These are phyloP conservation scores for Platerodrilus igneus DNA, from an alignment of 2,888 invertebrate species.

Conservation along the genomic window DNA sequence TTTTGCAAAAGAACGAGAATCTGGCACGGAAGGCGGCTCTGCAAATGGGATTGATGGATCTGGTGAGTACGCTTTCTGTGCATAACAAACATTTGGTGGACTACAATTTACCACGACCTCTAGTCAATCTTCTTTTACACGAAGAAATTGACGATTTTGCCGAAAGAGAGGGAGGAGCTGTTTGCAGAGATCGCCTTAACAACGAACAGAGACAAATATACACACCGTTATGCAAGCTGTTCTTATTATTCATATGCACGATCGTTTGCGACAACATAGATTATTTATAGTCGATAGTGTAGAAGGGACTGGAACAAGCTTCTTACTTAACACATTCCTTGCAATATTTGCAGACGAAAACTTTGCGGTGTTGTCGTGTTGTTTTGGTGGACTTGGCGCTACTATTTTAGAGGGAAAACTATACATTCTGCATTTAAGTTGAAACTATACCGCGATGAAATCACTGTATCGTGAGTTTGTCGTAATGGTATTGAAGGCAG, in stretches of 20 bases:
- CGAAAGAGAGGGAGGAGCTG: too few species aligned
- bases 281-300: conserved; percentile 38
- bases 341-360: conserved; percentile 18
- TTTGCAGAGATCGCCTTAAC: not conserved
- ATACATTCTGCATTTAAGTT: conserved; percentile 38
- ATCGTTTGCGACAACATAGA: conserved; percentile 22
- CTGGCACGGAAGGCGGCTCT: not conserved
- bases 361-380: conserved; percentile 24
- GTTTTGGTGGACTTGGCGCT: conserved; percentile 40
- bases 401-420: conserved; percentile 40
- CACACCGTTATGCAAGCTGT: conserved; percentile 1
- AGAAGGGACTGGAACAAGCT: conserved; percentile 46
- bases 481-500: conserved; percentile 6
- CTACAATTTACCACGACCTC: not conserved
- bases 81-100: not conserved
- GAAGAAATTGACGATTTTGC: not conserved
- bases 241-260: not conserved
- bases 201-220: not conserved
- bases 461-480: conserved; percentile 11
- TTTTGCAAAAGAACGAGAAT: not conserved
- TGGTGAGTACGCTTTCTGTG: not conserved
- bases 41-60: not conserved
- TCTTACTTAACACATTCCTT: conserved; percentile 33
- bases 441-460: conserved; percentile 22
- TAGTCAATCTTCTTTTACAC: not conserved